These are phyloP conservation scores for Diabrotica balteata DNA, from an alignment of 2,888 invertebrate species.

Conservation along the genomic window DNA sequence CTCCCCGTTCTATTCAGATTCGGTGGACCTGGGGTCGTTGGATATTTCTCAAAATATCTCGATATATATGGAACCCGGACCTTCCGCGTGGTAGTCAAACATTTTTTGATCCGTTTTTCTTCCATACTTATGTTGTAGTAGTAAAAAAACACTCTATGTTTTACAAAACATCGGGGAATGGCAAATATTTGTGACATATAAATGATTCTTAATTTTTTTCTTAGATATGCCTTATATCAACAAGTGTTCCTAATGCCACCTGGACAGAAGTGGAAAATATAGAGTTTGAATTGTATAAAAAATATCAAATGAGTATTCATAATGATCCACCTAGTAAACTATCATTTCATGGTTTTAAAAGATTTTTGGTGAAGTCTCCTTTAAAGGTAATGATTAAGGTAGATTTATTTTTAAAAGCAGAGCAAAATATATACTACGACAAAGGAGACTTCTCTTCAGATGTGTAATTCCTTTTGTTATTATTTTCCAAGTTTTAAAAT, in stretches of 20 bases:
- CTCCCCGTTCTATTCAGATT: too few species aligned
- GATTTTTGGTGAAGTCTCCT: conserved; percentile 88
- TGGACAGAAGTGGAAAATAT: conserved; percentile 65
- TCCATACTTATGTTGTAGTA: too few species aligned
- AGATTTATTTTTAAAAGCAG: conserved; percentile 24
- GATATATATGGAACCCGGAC: too few species aligned
- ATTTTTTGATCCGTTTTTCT: too few species aligned
- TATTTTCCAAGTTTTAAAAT: not conserved
- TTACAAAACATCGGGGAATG: too few species aligned
- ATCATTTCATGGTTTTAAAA: conserved; percentile 73
- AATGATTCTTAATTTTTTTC: conserved; percentile 49
- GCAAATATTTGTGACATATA: too few species aligned
- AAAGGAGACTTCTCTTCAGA: conserved; percentile 16
- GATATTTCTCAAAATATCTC: too few species aligned
- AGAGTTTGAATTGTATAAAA: conserved; percentile 75
- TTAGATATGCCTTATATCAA: conserved; percentile 76
- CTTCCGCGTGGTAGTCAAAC: too few species aligned
- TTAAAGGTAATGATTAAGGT: conserved; percentile 62
- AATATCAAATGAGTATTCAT: conserved; percentile 83
- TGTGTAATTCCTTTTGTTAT: not conserved
- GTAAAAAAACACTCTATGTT: too few species aligned
- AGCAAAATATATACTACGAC: conserved; percentile 22
- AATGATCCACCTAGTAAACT: conserved; percentile 80
- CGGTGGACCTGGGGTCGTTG: too few species aligned
- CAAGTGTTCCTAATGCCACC: conserved; percentile 63